Evolutionary conservation across 2,888 invertebrate genomes (phyloP), one percentile per base, ranked within the genome.

Genomic region (Ctena decussata): DNA sequence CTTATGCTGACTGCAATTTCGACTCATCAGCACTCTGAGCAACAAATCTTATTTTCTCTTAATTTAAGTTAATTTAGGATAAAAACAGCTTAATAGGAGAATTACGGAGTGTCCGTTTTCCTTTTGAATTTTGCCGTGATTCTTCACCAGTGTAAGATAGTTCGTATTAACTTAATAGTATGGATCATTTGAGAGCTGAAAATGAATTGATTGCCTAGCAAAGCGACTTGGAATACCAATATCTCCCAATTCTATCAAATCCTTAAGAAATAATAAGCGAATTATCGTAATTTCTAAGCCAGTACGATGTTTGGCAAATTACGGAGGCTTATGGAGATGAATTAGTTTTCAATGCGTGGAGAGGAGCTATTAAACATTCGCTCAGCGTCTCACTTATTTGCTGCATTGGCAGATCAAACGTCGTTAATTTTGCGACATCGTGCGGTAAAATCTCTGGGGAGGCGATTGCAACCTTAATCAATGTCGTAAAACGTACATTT

Each of bases 51-150:
- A 82, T 88, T 84, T 84, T 85, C 86, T 84, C 84, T 86, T 85
- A 81, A 84, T 84, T 88, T 86, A 88, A 88, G 84, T 82, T 86
- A 88, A 88, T 88, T 88, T 86, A 49, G 77, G 85, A 85, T 85
- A 88, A 88, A 85, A 88, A 88, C 88, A 82, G 84, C 84, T 86
- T 88, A 86, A 88, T 86, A 86, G 78, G 49, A 65, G 74, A 71
- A 82, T 86, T 88, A 85, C 71, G 72, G 49, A 84, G 84, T 82
- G 78, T 77, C 79, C 71, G 57, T 77, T 75, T 39, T 79, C 39
- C 88, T 84, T 86, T 86, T 80, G 82, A 84, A 84, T 74, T 77
- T 80, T 57, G 53, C 80, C 86, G 84, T 85, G 84, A 88, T 86
- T 88, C 80, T 70, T 32, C 65, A 71, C 69, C 39, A 76, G 53